Evolutionary conservation across 2,113 vertebrate genomes (phyloP).

Genomic region (Gopherus flavomarginatus): DNA sequence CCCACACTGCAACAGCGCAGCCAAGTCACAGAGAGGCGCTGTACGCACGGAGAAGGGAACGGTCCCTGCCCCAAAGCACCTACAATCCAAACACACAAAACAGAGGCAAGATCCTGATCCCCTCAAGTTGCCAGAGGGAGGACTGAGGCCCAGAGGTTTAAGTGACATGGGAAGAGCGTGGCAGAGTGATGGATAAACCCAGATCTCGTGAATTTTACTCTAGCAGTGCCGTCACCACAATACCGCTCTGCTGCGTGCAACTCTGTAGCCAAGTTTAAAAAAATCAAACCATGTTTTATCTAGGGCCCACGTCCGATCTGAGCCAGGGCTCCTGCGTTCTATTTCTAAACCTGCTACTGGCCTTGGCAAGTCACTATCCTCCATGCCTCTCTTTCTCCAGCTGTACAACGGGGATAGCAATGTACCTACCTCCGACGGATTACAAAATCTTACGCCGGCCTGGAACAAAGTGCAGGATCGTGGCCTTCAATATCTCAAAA

Average conservation of each 20-base stretch:
- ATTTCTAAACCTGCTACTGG: background rate
- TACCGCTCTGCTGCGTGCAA: accelerated
- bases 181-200: background rate
- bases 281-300: background rate
- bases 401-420: background rate
- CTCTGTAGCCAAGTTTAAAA: background rate
- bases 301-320: background rate
- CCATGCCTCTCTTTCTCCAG: background rate
- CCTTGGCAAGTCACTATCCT: background rate
- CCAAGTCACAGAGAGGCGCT: background rate
- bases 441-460: background rate
- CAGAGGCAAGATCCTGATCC: background rate
- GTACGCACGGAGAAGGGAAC: background rate
- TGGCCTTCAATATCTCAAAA: background rate
- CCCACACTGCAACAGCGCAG: background rate
- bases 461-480: background rate
- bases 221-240: background rate
- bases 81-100: background rate
- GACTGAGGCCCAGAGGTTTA: background rate
- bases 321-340: background rate
- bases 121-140: background rate
- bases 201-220: background rate
- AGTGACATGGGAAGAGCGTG: background rate
- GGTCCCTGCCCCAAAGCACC: background rate
- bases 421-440: background rate